These are phyloP conservation scores for Drosophila austrosaltans DNA, from an alignment of 2,888 invertebrate genomes.

Conservation along the genomic window DNA sequence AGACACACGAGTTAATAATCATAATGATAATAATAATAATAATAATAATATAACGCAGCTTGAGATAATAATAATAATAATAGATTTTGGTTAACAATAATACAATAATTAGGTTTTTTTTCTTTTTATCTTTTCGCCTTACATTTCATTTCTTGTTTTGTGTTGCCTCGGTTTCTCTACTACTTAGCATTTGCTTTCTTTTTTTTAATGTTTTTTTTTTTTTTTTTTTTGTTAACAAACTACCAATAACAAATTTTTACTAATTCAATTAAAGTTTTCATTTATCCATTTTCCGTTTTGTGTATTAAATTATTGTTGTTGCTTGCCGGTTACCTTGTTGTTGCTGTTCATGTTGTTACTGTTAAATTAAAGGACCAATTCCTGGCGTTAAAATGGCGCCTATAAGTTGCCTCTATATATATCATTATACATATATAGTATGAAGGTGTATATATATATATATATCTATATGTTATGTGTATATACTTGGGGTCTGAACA, in stretches of 20 bases:
- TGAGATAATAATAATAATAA: slow-evolving; percentile 62
- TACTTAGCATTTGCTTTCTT: slow-evolving; percentile 41
- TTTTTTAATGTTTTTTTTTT: slow-evolving; percentile 37
- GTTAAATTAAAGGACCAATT: slow-evolving; percentile 65
- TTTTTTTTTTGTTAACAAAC: slow-evolving; percentile 71
- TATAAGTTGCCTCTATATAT: slow-evolving; percentile 56
- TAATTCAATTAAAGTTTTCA: slow-evolving; percentile 65
- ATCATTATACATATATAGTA: slow-evolving; percentile 36
- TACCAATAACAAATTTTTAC: slow-evolving; percentile 78
- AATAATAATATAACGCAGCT: slow-evolving; percentile 75
- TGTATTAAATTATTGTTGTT: slow-evolving; percentile 70
- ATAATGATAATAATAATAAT: slow-evolving; percentile 62
- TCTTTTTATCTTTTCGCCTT: slow-evolving; percentile 31
- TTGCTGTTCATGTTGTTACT: slow-evolving; percentile 41
- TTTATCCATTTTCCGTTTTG: slow-evolving; percentile 32
- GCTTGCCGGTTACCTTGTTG: slow-evolving; percentile 69
- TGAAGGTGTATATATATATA: slow-evolving; percentile 54
- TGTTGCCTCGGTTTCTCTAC: slow-evolving; percentile 44
- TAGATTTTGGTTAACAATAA: slow-evolving; percentile 79
- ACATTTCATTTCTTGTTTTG: slow-evolving; percentile 36
- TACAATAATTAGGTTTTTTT: slow-evolving; percentile 74
- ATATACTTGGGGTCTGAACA: slow-evolving; percentile 49
- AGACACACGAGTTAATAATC: slow-evolving; percentile 73
- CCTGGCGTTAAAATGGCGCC: slow-evolving; percentile 67
- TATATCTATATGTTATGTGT: slow-evolving; percentile 51